Evolutionary conservation across 2,797 vertebrate species (phyloP), one percentile per base, ranked within the genome.

Genomic region (Hydrophis major): DNA sequence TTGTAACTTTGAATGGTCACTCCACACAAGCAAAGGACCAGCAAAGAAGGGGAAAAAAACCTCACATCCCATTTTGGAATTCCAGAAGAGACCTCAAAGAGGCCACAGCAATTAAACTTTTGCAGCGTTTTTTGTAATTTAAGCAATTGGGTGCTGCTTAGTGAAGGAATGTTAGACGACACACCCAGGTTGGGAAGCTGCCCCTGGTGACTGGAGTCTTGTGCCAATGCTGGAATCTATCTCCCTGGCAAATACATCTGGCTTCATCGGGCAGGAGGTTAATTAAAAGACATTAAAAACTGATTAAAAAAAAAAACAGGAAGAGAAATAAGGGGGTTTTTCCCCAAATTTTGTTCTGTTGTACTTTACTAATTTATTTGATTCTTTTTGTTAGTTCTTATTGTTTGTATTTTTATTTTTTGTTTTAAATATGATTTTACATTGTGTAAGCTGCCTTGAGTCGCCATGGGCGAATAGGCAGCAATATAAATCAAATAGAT

Each of bases 141-240:
- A 93, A 93, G 50, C 3, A 0, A 57, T 20, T 74, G 3, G 22
- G 2, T 0, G 0, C 2, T 92, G 93, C 32, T 90, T 55, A 50
- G 18, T 37, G 27, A 47, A 95, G 95, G 96, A 96, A 97, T 95
- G 92, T 57, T 92, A 92, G 0, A 0, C 0, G 94, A 25, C 95
- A 91, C 97, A 32, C 96, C 96, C 78, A 2, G 2, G 0, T 93
- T 50, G 86, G 94, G 86, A 74, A 87, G 86, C 95, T 59, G 32
- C 53, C 63, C 11, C 3, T 6, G 42, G 42, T 14, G 1, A 11
- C n/a, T 86, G 4, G 18, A 11, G 61, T 59, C 92, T 87, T 1
- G 20, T 95, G 92, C 61, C 53, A 94, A 89, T 50, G 32, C 95
- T 90, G 92, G 93, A 61, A 83, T 88, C 47, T 47, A 6, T 6